These are phyloP conservation scores for Marcusenius ussheri DNA, from an alignment of 2,113 vertebrate genomes.

Conservation along the genomic window DNA sequence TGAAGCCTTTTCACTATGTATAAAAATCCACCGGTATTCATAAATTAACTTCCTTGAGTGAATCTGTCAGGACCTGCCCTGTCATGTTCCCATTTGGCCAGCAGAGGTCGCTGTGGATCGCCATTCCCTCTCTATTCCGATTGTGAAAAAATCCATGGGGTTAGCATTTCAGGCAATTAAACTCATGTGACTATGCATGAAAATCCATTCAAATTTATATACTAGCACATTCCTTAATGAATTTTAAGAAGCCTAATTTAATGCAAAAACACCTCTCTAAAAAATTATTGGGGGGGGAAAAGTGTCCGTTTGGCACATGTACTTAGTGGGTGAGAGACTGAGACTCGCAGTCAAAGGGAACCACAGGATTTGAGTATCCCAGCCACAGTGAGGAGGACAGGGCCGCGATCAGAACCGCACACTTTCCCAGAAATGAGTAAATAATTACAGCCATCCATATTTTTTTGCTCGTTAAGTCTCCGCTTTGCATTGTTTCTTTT, in stretches of 20 bases:
- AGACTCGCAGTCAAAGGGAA: neutral
- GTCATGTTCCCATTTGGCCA: neutral
- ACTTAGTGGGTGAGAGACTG: neutral
- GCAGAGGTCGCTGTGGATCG: neutral
- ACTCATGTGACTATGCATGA: neutral
- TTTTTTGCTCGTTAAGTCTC: neutral
- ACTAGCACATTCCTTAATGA: neutral
- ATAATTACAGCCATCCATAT: neutral
- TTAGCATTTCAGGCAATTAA: neutral
- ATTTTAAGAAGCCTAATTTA: neutral
- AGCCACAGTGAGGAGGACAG: neutral
- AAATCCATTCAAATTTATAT: neutral
- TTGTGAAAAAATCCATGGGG: neutral
- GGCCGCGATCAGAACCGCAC: neutral
- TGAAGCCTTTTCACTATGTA: neutral
- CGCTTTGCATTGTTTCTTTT: neutral
- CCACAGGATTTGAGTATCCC: neutral
- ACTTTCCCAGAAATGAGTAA: slow-evolving; percentile 4
- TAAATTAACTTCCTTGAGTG: neutral
- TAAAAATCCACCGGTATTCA: neutral
- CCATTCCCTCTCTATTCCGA: neutral
- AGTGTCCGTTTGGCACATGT: neutral
- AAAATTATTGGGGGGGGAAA: neutral
- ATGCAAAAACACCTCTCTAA: neutral
- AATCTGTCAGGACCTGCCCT: neutral